A percentile compares a stretch with the other conserved stretches of the same genome.
phyloP scores from a whole-genome alignment of 2,113 vertebrate genomes.

The Corythornis vintsioides region DNA sequence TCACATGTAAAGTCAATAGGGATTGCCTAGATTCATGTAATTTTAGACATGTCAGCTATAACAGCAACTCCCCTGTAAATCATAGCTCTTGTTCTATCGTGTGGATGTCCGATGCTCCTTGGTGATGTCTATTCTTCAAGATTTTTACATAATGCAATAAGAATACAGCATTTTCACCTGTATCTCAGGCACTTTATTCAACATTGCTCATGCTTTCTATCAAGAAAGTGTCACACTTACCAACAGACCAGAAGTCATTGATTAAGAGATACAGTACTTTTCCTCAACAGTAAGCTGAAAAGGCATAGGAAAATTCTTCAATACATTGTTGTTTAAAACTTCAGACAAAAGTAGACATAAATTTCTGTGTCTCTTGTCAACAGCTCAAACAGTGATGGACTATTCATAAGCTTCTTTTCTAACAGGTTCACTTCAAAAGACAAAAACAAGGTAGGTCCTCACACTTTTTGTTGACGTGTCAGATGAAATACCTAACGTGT shows the following conservation, averaged over 20 bases:
- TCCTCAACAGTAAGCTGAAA: background rate
- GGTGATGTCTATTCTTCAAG: background rate
- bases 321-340: background rate
- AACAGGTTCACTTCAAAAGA: background rate
- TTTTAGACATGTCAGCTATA: conserved; percentile 6
- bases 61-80: background rate
- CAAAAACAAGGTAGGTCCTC: background rate
- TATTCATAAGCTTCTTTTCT: background rate
- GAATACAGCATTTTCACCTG: background rate
- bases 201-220: background rate
- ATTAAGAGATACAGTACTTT: background rate
- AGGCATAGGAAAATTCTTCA: background rate
- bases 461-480: background rate
- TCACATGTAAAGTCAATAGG: background rate
- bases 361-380: background rate
- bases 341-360: background rate
- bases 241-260: background rate
- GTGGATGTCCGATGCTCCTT: background rate
- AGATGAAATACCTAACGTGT: background rate
- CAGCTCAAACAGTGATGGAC: background rate
- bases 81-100: background rate
- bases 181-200: background rate
- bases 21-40: background rate
- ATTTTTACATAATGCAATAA: background rate
- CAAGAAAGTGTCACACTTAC: background rate